A percentile compares a stretch with the other conserved stretches of the same genome.
phyloP scores from a whole-genome alignment of 2,113 vertebrate genomes.

The Sinocyclocheilus grahami region DNA sequence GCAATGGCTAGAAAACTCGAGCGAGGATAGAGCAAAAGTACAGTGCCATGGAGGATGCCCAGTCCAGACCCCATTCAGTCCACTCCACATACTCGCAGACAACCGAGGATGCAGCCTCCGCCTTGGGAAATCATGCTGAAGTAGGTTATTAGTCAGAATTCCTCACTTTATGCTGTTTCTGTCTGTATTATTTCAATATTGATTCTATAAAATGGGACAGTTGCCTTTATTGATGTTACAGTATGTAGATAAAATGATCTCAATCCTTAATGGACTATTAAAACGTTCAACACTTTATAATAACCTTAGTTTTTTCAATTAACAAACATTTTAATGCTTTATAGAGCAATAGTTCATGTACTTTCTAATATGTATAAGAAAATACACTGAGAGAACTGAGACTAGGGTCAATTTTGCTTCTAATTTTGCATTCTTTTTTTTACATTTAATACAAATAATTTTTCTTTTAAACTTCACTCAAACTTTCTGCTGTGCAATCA shows the following conservation, averaged over 20 bases:
- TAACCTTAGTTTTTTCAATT: background rate
- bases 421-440: background rate
- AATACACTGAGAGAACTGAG: background rate
- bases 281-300: background rate
- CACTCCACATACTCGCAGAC: slow-evolving; percentile 54
- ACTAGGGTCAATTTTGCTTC: background rate
- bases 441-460: background rate
- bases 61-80: slow-evolving; percentile 52
- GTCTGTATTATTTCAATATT: background rate
- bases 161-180: background rate
- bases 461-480: background rate
- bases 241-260: background rate
- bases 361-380: background rate
- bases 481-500: background rate
- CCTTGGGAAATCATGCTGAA: slow-evolving; percentile 71
- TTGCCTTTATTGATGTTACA: background rate
- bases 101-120: slow-evolving; percentile 59
- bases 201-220: background rate
- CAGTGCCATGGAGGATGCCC: slow-evolving; percentile 54
- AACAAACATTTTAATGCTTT: background rate
- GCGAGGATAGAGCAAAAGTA: slow-evolving; percentile 57
- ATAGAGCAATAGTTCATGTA: background rate
- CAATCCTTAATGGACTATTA: background rate
- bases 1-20: slow-evolving; percentile 49
- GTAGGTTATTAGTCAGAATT: slow-evolving; percentile 55